A percentile compares a stretch with the other conserved stretches of the same genome.
These are phyloP conservation scores for Chlorops oryzae DNA, from an alignment of 1,140 invertebrate genomes.

Conservation along the genomic window DNA sequence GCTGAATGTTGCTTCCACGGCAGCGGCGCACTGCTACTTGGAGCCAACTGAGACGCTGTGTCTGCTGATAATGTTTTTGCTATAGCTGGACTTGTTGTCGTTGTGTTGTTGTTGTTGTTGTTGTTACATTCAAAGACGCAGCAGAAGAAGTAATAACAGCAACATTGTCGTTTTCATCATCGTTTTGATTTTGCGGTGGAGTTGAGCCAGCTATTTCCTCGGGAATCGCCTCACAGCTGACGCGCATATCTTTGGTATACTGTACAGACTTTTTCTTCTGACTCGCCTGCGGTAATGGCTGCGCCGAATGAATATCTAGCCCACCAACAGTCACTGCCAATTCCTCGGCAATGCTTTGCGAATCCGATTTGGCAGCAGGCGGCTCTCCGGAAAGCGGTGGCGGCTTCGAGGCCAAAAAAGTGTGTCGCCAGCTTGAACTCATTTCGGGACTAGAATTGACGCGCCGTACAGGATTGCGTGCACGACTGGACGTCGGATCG, in stretches of 20 bases:
- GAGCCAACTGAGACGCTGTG: no score
- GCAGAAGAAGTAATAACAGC: no score
- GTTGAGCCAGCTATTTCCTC: conserved; percentile 66
- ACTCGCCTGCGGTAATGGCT: conserved; percentile 34
- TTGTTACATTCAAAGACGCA: no score
- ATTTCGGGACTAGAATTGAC: conserved; percentile 89
- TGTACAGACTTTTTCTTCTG: conserved; percentile 58
- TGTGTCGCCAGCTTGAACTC: conserved; percentile 76
- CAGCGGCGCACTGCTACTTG: conserved; percentile 11
- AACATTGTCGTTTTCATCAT: no score
- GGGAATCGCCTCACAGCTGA: conserved; percentile 82
- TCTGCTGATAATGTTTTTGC: no score
- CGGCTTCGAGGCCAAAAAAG: conserved; percentile 41
- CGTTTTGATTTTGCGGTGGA: conserved; percentile 29
- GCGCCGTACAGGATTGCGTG: conserved; percentile 71
- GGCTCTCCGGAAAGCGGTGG: conserved; percentile 26
- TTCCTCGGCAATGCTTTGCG: no score
- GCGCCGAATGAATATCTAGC: background rate
- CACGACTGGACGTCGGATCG: conserved; percentile 52
- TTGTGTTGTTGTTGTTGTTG: background rate
- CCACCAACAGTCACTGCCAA: no score
- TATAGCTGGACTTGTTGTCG: background rate
- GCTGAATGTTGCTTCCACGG: conserved; percentile 45
- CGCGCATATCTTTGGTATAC: conserved; percentile 65
- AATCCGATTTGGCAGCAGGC: conserved; percentile 17